Base-by-base conservation (phyloP, 2,888 invertebrate genomes). In the Lepidocyrtoides sp. region DNA sequence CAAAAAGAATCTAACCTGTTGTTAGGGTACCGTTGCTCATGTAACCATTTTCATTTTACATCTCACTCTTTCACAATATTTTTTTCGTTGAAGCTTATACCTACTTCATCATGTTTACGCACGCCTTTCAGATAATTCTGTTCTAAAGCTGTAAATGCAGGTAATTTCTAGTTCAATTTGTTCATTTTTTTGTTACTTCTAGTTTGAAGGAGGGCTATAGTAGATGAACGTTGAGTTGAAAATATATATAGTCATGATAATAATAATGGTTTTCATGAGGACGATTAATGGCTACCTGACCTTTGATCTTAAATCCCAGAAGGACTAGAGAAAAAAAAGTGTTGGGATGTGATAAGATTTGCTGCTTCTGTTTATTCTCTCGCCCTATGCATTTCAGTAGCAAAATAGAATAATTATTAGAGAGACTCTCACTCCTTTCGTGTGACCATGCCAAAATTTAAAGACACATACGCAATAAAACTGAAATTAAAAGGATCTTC, bases 261-360 rank as follows among this genome's bases (percentile, higher is more conserved):
- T n/a, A 84, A 84, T 63, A 51, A 69, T 84, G 75, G 85, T 75
- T 75, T 75, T 26, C 75, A 77, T 83, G 89, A 89, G n/a, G n/a
- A n/a, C n/a, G n/a, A 83, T 83, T 89, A 89, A 89, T 89, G 83
- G 82, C 77, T 83, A 60, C 89, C 44, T 89, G 89, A 89, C 89
- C 89, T 83, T 69, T 89, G 88, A 82, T 82, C 88, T 82, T n/a
- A 36, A 79, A 60, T 48, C 83, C 26, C 48, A 54, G n/a, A n/a
- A n/a, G n/a, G n/a, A n/a, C n/a, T n/a, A n/a, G n/a, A n/a, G n/a
- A n/a, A n/a, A 48, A 69, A 48, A 51, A 26, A 72, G 7, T 12
- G 1, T 26, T 14, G 26, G 14, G 26, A 26, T 75, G 7, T n/a
- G n/a, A n/a, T n/a, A n/a, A n/a, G n/a, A n/a, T n/a, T n/a, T n/a